Percentiles rank a stretch among this genome's conserved stretches.
Evolutionary conservation across 2,888 invertebrate genomes (phyloP).

Genomic region (Drosophila quinaria): DNA sequence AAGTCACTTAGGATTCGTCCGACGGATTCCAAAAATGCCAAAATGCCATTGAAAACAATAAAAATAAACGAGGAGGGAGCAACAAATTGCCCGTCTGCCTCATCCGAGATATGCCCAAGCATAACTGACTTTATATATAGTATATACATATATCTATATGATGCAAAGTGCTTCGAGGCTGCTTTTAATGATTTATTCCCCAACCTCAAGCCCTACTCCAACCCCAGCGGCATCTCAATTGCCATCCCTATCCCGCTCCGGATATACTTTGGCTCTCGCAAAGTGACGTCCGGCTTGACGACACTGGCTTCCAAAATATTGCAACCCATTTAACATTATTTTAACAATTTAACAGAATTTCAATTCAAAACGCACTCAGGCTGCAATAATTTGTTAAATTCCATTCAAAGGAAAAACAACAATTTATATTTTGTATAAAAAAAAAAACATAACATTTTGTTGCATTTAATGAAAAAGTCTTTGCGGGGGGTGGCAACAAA

Average conservation of each 20-base stretch:
- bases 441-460: constrained; percentile 49
- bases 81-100: constrained; percentile 41
- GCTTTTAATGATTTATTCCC: constrained; percentile 52
- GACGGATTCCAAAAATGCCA: constrained; percentile 48
- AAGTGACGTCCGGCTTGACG: constrained; percentile 32
- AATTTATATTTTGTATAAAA: constrained; percentile 34
- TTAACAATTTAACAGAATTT: constrained; percentile 50
- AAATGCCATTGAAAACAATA: constrained; percentile 65
- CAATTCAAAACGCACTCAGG: constrained; percentile 50
- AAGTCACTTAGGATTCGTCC: constrained; percentile 59
- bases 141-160: constrained; percentile 5
- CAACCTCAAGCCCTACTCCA: neutral
- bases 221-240: neutral
- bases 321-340: constrained; percentile 46
- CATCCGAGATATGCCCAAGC: constrained; percentile 52
- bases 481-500: constrained; percentile 37
- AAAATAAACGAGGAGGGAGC: constrained; percentile 48
- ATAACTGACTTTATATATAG: constrained; percentile 26
- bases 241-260: neutral
- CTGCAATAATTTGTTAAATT: constrained; percentile 68
- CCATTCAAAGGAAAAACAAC: constrained; percentile 15
- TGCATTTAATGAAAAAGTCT: constrained; percentile 58
- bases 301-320: constrained; percentile 40
- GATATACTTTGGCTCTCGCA: constrained; percentile 11
- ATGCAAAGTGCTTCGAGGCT: constrained; percentile 35